Percentiles rank a stretch among this genome's conserved stretches.
Conservation (phyloP, 2,888 invertebrate species). For the Rhagophthalmus giganteus region DNA sequence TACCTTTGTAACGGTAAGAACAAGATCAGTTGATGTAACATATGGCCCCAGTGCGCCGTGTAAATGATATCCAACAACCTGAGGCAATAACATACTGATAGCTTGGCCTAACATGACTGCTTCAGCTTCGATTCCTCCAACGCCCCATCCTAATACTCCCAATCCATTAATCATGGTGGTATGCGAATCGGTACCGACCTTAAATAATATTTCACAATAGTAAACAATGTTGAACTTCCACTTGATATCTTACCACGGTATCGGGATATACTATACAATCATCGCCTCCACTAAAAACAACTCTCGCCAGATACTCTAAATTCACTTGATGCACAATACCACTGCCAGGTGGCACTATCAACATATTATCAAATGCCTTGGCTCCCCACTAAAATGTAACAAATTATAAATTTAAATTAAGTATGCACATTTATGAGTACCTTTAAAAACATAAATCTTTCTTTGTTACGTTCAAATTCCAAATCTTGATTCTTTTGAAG, state of each 20-base stretch:
- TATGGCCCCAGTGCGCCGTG: slow-evolving; percentile 78
- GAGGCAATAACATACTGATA: slow-evolving; percentile 93
- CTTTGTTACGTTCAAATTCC: slow-evolving; percentile 94
- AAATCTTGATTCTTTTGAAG: slow-evolving; percentile 89
- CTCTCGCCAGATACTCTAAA: slow-evolving; percentile 88
- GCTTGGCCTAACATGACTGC: slow-evolving; percentile 98
- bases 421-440: slow-evolving; percentile 58
- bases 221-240: not conserved
- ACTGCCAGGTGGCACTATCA: slow-evolving; percentile 97
- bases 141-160: slow-evolving; percentile 96
- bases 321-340: slow-evolving; percentile 99
- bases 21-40: slow-evolving; percentile 94
- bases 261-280: slow-evolving; percentile 69
- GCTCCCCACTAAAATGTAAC: slow-evolving; percentile 86
- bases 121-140: slow-evolving; percentile 96
- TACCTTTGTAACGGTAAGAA: slow-evolving; percentile 95
- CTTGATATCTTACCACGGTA: slow-evolving; percentile 65
- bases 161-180: slow-evolving; percentile 99
- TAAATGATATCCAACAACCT: slow-evolving; percentile 93
- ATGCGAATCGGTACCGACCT: slow-evolving; percentile 96
- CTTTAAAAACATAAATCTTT: slow-evolving; percentile 94
- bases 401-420: not conserved
- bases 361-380: slow-evolving; percentile 91
- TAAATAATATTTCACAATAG: slow-evolving; percentile 14
- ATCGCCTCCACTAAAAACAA: slow-evolving; percentile 76